phyloP scores from a whole-genome alignment of 2,113 vertebrate species.

The Cyanoliseus patagonus region DNA sequence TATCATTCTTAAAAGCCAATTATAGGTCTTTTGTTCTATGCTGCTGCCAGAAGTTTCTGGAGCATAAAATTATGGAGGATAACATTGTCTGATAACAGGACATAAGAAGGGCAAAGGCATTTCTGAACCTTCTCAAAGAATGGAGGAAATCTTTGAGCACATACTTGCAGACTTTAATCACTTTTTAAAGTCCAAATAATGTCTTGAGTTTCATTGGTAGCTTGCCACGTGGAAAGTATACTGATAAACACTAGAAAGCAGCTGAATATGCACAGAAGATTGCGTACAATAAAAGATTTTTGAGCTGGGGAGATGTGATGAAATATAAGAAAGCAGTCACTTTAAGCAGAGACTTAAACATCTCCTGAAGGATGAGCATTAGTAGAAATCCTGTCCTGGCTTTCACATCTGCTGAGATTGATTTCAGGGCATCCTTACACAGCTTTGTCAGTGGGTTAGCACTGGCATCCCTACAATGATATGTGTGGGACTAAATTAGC shows the following conservation, averaged over 20 bases:
- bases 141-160: neutral
- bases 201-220: neutral
- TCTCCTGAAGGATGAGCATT: neutral
- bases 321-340: neutral
- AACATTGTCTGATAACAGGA: slow-evolving; percentile 38
- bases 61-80: slow-evolving; percentile 43
- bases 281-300: neutral
- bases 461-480: neutral
- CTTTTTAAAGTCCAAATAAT: neutral
- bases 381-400: neutral
- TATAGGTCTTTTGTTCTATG: slow-evolving; percentile 31
- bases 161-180: neutral
- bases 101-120: neutral
- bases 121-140: slow-evolving; percentile 16
- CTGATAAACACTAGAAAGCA: neutral
- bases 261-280: neutral
- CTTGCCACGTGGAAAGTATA: neutral
- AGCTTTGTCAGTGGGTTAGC: neutral
- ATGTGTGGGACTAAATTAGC: slow-evolving; percentile 7
- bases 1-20: slow-evolving; percentile 43
- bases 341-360: neutral
- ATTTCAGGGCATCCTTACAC: neutral
- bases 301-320: neutral
- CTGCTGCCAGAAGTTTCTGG: slow-evolving; percentile 34
- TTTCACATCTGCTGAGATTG: slow-evolving; percentile 3